Percentiles rank a stretch among this genome's conserved stretches.
Evolutionary conservation across 2,888 invertebrate genomes (phyloP).

Genomic region (Athetis lepigone): DNA sequence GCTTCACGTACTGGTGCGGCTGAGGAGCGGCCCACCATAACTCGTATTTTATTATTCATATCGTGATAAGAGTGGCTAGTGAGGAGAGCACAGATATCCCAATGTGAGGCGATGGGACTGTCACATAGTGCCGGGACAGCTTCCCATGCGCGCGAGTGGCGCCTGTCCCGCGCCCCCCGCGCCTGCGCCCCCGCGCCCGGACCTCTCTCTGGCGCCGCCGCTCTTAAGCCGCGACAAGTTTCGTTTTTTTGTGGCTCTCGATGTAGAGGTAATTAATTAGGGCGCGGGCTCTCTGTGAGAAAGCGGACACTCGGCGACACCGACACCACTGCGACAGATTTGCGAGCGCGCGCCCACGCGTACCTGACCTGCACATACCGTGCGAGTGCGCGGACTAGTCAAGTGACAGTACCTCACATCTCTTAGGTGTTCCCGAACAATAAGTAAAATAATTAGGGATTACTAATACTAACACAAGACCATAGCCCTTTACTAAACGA

Average conservation of each 20-base stretch:
- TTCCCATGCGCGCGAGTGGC: constrained; percentile 79
- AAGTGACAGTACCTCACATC: neutral
- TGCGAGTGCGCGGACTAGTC: no score
- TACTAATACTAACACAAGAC: no score
- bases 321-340: constrained; percentile 60
- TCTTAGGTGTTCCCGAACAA: constrained; percentile 1
- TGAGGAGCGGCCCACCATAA: constrained; percentile 57
- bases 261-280: constrained; percentile 87
- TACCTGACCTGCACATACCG: neutral
- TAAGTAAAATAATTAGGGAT: neutral
- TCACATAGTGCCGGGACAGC: constrained; percentile 65
- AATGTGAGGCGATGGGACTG: constrained; percentile 70
- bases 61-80: constrained; percentile 62
- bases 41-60: constrained; percentile 73
- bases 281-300: constrained; percentile 75
- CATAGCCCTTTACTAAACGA: neutral
- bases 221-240: constrained; percentile 85
- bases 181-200: constrained; percentile 39
- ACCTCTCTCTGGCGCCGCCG: constrained; percentile 81
- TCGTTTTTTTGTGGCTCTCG: constrained; percentile 80
- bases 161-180: constrained; percentile 68
- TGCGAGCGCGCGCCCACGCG: constrained; percentile 61
- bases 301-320: constrained; percentile 60
- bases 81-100: constrained; percentile 62
- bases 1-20: constrained; percentile 46